A percentile compares a stretch with the other conserved stretches of the same genome.
These are phyloP conservation scores for Drosophila pandora DNA, from an alignment of 1,140 invertebrate species.

Conservation along the genomic window DNA sequence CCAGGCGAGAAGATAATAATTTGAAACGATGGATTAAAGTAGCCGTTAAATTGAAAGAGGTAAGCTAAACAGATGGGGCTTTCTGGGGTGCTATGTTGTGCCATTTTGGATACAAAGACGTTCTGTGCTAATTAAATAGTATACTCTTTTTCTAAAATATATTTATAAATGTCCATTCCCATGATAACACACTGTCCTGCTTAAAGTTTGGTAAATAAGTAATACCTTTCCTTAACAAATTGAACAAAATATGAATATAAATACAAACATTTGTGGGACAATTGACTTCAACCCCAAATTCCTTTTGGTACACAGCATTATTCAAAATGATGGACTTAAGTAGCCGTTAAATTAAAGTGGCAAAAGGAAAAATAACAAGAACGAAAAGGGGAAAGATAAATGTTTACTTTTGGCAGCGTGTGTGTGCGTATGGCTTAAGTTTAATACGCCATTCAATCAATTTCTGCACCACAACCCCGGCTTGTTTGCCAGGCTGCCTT, in stretches of 20 bases:
- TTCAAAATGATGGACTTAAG: constrained; percentile 63
- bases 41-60: constrained; percentile 60
- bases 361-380: constrained; percentile 23
- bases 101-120: neutral
- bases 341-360: constrained; percentile 63
- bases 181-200: too few species aligned
- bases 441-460: constrained; percentile 77
- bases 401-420: constrained; percentile 40
- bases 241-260: neutral
- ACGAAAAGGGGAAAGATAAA: constrained; percentile 33
- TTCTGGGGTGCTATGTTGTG: neutral
- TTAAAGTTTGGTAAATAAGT: too few species aligned
- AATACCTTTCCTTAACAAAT: neutral
- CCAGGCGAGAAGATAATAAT: constrained; percentile 70
- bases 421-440: constrained; percentile 59
- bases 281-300: constrained; percentile 22
- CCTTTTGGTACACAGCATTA: constrained; percentile 23
- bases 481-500: constrained; percentile 6
- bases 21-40: constrained; percentile 73
- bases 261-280: constrained; percentile 10
- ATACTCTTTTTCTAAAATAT: neutral
- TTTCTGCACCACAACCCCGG: constrained; percentile 35
- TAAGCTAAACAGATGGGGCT: constrained; percentile 7
- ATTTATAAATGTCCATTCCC: too few species aligned
- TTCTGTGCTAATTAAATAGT: neutral